Evolutionary conservation across 2,888 invertebrate species (phyloP), one percentile per base, ranked within the genome.

Genomic region (Acanthosepion lycidas): DNA sequence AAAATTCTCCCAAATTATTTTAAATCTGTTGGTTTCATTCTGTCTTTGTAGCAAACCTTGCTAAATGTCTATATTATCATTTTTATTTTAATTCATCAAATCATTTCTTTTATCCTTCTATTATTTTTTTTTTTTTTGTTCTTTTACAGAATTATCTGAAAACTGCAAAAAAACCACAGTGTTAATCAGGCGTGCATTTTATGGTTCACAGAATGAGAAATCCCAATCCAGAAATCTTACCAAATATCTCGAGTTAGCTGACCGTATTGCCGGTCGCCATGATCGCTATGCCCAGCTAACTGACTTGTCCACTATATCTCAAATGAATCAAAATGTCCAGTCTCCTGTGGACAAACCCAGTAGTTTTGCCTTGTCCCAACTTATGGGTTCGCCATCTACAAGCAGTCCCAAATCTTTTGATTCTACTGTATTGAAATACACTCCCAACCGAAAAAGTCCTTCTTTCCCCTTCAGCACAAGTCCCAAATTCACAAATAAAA

Each of bases 141-240:
- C 33, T 20, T 9, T 93, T 93, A 3, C 51, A 93, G 93, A 93
- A 15, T 53, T 49, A 26, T 93, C 93, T n/a, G 93, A 93, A 28
- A 53, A n/a, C 33, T 42, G n/a, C 93, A 49, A 93, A n/a, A 93
- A 93, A 28, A 96, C 96, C 6, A 95, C 96, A 64, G 95, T 96
- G 48, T 95, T 96, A 18, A 95, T 96, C 53, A 95, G 97, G 55
- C 95, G 96, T 91, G 95, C 96, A 12, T 97, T 96, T 95, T 97
- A 96, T 95, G 96, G 96, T 42, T 96, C 96, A 78, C 96, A 96
- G 28, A 96, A 95, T 15, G 59, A 1, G 3, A 94, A 96, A 18
- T 96, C 95, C 91, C 95, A 96, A 59, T 96, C 96, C 18, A 95
- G 96, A 33, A 97, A 96, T 95, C 94, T 97, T 53, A 95, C 96